Percentiles rank a stretch among this genome's conserved stretches.
These are phyloP conservation scores for Actias luna DNA, from an alignment of 2,888 invertebrate genomes.

Conservation along the genomic window DNA sequence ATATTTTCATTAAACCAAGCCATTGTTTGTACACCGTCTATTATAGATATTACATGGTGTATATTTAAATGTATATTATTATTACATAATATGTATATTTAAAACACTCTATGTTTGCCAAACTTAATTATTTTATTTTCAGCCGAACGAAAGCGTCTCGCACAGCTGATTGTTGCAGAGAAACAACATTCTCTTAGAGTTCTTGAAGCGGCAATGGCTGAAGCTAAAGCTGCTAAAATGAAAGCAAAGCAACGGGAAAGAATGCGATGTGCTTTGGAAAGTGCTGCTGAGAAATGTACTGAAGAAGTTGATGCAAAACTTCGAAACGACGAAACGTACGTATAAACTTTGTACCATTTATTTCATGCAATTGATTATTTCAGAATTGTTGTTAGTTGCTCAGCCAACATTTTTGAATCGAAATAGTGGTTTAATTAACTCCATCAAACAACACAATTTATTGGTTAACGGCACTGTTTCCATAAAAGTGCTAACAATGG, in stretches of 20 bases:
- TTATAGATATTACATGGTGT: no score
- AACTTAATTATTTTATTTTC: constrained; percentile 24
- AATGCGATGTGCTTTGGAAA: constrained; percentile 46
- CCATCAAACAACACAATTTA: background rate
- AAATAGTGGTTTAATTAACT: background rate
- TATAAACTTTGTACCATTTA: background rate
- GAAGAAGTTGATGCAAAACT: constrained; percentile 68
- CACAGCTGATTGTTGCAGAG: constrained; percentile 73
- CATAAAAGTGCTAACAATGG: background rate
- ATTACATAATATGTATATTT: background rate
- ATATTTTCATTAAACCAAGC: no score
- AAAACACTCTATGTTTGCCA: background rate
- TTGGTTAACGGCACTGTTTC: background rate
- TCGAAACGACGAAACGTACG: constrained; percentile 64
- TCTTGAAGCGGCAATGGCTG: constrained; percentile 72
- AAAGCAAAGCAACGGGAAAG: constrained; percentile 56
- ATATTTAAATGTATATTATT: no score
- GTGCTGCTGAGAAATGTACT: constrained; percentile 49
- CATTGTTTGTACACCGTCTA: no score
- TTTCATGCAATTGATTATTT: background rate
- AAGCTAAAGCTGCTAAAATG: constrained; percentile 64
- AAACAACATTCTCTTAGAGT: constrained; percentile 72
- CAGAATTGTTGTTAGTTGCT: background rate
- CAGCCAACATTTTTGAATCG: background rate
- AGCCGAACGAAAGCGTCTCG: constrained; percentile 73